Evolutionary conservation across 2,888 invertebrate genomes (phyloP), one percentile per base, ranked within the genome.

Genomic region (Drosophila nigritarsus): DNA sequence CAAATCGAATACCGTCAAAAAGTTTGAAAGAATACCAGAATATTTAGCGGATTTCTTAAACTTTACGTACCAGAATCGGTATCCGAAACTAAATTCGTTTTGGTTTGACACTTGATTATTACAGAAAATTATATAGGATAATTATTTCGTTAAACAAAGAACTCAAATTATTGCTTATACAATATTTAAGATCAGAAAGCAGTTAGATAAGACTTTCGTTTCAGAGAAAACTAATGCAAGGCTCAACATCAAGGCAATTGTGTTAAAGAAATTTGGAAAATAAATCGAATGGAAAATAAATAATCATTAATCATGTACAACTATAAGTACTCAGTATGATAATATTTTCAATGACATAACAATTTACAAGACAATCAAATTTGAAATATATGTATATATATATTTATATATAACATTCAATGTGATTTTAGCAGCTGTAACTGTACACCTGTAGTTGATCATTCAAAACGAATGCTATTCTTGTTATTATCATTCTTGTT

Each of bases 331-430:
- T 71, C 59, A 20, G 62, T 75, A 67, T 75, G 63, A 63, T 62
- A 62, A 65, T 61, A 58, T 54, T 63, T 66, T 65, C 38, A 71
- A 62, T 78, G 85, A 85, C 85, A 85, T 80, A 78, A 85, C 85
- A 89, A 89, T 87, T 69, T 87, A 85, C 85, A 89, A 87, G 89
- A 89, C 87, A 85, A 84, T 87, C 87, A 85, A 88, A 66, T 71
- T 75, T 60, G 8, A 62, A 73, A 45, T 45, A 78, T 70, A 65
- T 49, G 48, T 61, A 74, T 78, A 62, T 78, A 62, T 75, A 78
- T 70, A 65, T 45, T 56, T 58, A 69, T 78, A 42, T 73, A 71
- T 67, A 81, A 89, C 85, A 89, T 75, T 82, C 72, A 85, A 82
- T 79, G 87, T 79, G 71, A 65, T 73, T 68, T 72, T 63, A 60